Percentiles rank a stretch among this genome's conserved stretches.
These are phyloP conservation scores for Orestias chungarensis DNA, from an alignment of 2,797 vertebrate genomes.

Conservation along the genomic window DNA sequence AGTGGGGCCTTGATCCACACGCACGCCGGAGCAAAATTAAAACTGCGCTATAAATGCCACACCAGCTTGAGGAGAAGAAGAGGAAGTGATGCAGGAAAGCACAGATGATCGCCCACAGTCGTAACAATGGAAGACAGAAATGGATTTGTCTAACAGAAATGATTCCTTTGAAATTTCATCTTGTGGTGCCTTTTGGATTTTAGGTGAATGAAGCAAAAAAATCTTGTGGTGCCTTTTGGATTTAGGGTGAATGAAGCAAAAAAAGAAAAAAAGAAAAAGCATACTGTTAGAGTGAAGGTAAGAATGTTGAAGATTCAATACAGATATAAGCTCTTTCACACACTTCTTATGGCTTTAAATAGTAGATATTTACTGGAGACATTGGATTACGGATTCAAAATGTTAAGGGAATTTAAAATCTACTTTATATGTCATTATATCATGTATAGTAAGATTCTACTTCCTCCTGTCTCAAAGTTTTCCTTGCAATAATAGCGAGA, in stretches of 20 bases:
- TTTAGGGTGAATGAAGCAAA: no score
- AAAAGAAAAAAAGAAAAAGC: no score
- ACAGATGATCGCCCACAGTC: constrained; percentile 13
- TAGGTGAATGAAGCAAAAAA: no score
- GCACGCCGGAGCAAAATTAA: constrained; percentile 68
- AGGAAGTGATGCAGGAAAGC: constrained; percentile 7
- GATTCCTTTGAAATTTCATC: neutral
- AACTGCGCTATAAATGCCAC: constrained; percentile 75
- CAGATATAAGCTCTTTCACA: no score
- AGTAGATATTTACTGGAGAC: neutral
- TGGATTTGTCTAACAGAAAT: neutral
- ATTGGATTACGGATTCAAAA: neutral
- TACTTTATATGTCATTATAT: neutral
- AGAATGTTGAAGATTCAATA: neutral
- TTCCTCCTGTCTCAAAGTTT: neutral
- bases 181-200: no score
- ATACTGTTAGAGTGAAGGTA: neutral
- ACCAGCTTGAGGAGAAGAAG: constrained; percentile 27
- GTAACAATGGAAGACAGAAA: neutral
- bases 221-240: no score
- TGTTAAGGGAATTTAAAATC: no score
- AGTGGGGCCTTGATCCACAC: constrained; percentile 4
- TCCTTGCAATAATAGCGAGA: neutral
- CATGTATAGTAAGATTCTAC: neutral
- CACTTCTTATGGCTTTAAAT: neutral